phyloP scores from a whole-genome alignment of 1,140 invertebrate genomes.

The Lasaia peninsularis region DNA sequence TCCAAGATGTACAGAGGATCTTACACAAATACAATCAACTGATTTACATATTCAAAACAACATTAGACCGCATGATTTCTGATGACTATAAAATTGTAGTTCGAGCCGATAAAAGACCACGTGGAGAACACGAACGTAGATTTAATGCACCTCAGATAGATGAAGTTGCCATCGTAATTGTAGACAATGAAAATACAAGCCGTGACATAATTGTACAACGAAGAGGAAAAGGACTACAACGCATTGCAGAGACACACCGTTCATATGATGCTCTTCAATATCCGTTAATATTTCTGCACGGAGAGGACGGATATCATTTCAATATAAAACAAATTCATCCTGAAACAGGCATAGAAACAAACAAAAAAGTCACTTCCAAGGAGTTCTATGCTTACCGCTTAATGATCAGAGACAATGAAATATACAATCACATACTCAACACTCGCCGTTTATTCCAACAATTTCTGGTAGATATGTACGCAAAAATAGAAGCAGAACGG shows the following conservation, averaged over 20 bases:
- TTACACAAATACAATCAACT: slow-evolving; percentile 2
- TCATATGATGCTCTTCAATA: neutral
- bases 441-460: slow-evolving; percentile 1
- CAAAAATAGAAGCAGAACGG: slow-evolving; percentile 18
- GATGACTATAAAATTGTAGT: slow-evolving; percentile 2
- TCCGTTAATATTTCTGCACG: slow-evolving; percentile 4
- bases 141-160: slow-evolving; percentile 7
- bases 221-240: slow-evolving; percentile 1
- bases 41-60: neutral
- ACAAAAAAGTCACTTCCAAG: neutral
- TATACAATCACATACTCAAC: slow-evolving; percentile 3
- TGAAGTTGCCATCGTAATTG: slow-evolving; percentile 1
- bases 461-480: slow-evolving; percentile 16
- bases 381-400: slow-evolving; percentile 1
- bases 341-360: neutral
- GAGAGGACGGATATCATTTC: slow-evolving; percentile 6
- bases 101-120: neutral
- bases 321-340: neutral
- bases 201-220: slow-evolving; percentile 7
- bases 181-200: neutral
- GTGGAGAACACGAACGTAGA: neutral
- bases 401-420: slow-evolving; percentile 1
- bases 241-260: slow-evolving; percentile 9
- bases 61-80: neutral
- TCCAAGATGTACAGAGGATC: neutral